Evolutionary conservation across 2,888 invertebrate genomes (phyloP), one percentile per base, ranked within the genome.

Genomic region (Mesorhabditis spiculigera): DNA sequence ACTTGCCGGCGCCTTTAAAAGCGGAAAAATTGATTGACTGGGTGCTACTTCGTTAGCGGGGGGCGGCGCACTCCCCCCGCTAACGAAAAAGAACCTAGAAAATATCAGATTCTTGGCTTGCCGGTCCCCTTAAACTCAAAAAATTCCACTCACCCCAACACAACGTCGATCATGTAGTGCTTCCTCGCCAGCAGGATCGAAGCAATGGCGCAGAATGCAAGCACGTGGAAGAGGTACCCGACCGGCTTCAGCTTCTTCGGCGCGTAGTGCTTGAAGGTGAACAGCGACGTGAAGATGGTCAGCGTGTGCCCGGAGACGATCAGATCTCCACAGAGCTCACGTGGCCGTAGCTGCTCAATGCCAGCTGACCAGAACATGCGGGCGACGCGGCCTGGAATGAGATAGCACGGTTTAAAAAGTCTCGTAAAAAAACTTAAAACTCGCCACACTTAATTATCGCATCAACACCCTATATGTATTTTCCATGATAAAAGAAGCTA

Each of bases 241-340:
- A 77, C 67, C 4, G 69, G 68, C 76, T 79, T 76, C n/a, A 83
- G 68, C 71, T 77, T 75, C 67, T 75, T 73, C 8, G 83, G 82
- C 0, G 82, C 76, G 68, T 83, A 83, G 16, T 81, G 76, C 65
- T 76, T 76, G 69, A 83, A 78, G 10, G 78, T 74, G 66, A 80
- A 69, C 62, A 80, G 76, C 5, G 81, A 69, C 5, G 79, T 80
- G 76, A 83, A 80, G 63, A 83, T 77, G 4, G 80, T 82, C 5
- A 83, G 70, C 5, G 85, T 85, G 69, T 85, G 85, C 5, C 85
- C 85, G 50, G 80, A 80, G 63, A 85, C 85, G 42, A 85, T 84
- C 50, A 85, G 67, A 73, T 85, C 85, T 5, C 85, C 85, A 62
- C 85, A 85, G 10, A 85, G 70, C 65, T 79, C 79, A 3, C 81